Conservation (phyloP, 1,140 invertebrate genomes). For the Scaptomyza hsui region DNA sequence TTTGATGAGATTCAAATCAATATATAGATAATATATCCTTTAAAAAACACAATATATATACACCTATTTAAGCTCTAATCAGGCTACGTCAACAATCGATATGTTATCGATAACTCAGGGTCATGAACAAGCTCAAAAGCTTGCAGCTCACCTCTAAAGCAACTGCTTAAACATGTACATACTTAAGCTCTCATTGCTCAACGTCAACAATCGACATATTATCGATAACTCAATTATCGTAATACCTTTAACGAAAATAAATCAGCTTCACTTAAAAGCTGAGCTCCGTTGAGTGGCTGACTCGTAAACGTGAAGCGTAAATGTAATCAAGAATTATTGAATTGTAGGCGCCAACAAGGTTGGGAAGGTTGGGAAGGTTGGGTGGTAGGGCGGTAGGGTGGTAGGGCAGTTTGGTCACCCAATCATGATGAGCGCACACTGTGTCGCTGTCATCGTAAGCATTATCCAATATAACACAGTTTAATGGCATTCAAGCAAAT, state of each 20-base stretch:
- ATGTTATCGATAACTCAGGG: not conserved
- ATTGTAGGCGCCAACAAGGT: conserved; percentile 31
- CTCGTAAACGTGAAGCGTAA: conserved; percentile 17
- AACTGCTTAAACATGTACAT: not conserved
- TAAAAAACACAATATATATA: too few species aligned
- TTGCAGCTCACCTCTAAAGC: too few species aligned
- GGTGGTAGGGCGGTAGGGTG: too few species aligned
- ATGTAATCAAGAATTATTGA: conserved; percentile 70
- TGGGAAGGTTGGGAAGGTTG: not conserved
- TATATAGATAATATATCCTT: not conserved
- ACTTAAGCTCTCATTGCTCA: not conserved
- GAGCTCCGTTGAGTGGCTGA: not conserved
- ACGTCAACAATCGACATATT: not conserved
- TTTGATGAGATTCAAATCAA: too few species aligned
- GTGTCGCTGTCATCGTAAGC: conserved; percentile 34
- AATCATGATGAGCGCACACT: conserved; percentile 38
- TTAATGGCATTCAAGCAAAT: conserved; percentile 60
- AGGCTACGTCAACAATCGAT: not conserved
- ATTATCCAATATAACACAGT: conserved; percentile 63
- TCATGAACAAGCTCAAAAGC: too few species aligned
- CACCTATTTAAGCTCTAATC: too few species aligned
- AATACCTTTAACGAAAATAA: conserved; percentile 2
- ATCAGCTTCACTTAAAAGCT: conserved; percentile 2
- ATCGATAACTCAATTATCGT: conserved; percentile 4
- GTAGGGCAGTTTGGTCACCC: conserved; percentile 28